These are phyloP conservation scores for Siniperca undulata DNA, from an alignment of 2,797 vertebrate species.

Conservation along the genomic window DNA sequence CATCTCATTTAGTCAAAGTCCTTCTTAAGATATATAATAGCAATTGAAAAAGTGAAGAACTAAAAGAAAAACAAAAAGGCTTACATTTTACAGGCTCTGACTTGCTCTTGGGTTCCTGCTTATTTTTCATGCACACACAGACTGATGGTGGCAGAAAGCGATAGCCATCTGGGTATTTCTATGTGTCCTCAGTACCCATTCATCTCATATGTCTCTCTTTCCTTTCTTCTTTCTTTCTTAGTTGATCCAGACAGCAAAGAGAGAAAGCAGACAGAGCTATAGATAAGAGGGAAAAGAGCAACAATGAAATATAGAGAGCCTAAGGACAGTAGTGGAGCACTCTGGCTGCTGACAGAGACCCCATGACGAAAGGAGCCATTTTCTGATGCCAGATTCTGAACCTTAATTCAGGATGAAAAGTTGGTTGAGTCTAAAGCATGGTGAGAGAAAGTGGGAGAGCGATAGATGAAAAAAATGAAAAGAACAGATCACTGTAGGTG, in stretches of 20 bases:
- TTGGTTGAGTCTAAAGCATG: slow-evolving; percentile 33
- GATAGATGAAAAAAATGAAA: slow-evolving; percentile 11
- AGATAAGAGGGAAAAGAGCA: slow-evolving; percentile 31
- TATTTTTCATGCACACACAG: slow-evolving; percentile 29
- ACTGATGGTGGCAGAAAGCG: slow-evolving; percentile 20
- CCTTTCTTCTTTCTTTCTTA: slow-evolving; percentile 20
- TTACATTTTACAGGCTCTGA: slow-evolving; percentile 3
- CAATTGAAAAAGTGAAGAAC: neutral
- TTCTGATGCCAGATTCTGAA: slow-evolving; percentile 32
- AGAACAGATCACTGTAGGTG: neutral
- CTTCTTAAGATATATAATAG: neutral
- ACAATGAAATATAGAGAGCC: slow-evolving; percentile 16
- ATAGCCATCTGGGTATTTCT: slow-evolving; percentile 49
- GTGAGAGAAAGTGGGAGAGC: neutral
- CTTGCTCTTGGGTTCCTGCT: neutral
- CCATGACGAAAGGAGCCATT: slow-evolving; percentile 18
- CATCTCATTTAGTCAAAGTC: neutral
- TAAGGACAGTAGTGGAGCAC: slow-evolving; percentile 7
- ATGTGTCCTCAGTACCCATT: slow-evolving; percentile 26
- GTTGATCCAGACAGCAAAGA: slow-evolving; percentile 30
- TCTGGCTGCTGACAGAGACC: slow-evolving; percentile 31
- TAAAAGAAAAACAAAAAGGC: neutral
- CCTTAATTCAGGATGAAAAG: slow-evolving; percentile 50
- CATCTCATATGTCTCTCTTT: slow-evolving; percentile 10
- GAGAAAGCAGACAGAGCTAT: slow-evolving; percentile 19